phyloP scores from a whole-genome alignment of 2,797 vertebrate genomes.

The Moxostoma hubbsi region DNA sequence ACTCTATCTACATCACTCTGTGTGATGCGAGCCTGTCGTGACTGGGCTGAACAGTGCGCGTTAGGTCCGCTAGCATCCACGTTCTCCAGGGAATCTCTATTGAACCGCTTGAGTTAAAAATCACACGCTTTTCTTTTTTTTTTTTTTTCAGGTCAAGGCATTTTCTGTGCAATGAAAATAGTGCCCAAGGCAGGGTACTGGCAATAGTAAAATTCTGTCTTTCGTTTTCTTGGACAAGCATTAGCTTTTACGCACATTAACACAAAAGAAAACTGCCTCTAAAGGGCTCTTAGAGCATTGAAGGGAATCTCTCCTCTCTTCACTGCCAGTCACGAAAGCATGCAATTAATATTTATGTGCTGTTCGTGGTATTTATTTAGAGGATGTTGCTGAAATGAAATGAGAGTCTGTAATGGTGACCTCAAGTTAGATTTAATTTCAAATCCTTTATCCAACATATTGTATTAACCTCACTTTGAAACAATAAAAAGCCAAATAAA shows the following conservation, averaged over 20 bases:
- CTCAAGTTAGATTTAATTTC: neutral
- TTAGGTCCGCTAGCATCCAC: slow-evolving; percentile 53
- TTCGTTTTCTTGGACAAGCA: slow-evolving; percentile 50
- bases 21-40: slow-evolving; percentile 78
- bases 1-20: slow-evolving; percentile 75
- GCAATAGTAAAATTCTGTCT: slow-evolving; percentile 41
- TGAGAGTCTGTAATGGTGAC: neutral
- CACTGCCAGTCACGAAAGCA: slow-evolving; percentile 51
- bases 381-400: neutral
- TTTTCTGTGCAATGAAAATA: slow-evolving; percentile 68
- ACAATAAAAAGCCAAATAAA: neutral
- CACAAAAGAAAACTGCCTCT: slow-evolving; percentile 47
- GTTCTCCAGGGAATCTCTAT: slow-evolving; percentile 65
- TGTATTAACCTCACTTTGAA: neutral
- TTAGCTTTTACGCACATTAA: slow-evolving; percentile 55
- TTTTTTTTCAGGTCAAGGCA: slow-evolving; percentile 70
- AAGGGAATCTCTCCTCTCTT: slow-evolving; percentile 25
- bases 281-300: slow-evolving; percentile 46
- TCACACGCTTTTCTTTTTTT: slow-evolving; percentile 79
- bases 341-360: slow-evolving; percentile 23
- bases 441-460: neutral
- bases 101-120: slow-evolving; percentile 70
- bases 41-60: slow-evolving; percentile 75
- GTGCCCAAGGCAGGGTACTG: slow-evolving; percentile 63
- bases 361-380: slow-evolving; percentile 10